Percentiles rank a stretch among this genome's conserved stretches.
Conservation (phyloP, 2,113 vertebrate genomes). For the Aptenodytes forsteri region DNA sequence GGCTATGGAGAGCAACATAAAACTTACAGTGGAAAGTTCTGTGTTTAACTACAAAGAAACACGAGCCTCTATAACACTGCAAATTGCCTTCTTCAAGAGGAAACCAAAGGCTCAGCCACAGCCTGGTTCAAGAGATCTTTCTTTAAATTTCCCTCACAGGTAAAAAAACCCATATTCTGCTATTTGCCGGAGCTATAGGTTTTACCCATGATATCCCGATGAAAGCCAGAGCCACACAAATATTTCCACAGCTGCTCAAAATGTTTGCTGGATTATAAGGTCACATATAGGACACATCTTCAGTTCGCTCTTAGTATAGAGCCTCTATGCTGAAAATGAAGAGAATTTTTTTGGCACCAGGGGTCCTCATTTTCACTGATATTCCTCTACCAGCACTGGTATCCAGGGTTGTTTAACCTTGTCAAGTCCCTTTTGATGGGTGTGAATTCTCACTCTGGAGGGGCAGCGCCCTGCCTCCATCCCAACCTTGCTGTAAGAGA, state of each 20-base stretch:
- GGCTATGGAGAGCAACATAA: not conserved
- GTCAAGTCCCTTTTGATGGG: not conserved
- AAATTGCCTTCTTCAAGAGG: not conserved
- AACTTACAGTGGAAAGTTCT: not conserved
- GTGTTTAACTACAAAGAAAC: not conserved
- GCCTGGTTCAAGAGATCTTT: not conserved
- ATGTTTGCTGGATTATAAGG: not conserved
- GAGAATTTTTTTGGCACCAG: not conserved
- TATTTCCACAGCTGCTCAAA: constrained; percentile 24
- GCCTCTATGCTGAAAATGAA: not conserved
- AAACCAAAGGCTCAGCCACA: constrained; percentile 5
- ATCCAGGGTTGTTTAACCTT: not conserved
- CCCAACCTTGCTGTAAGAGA: not conserved
- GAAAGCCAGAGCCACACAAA: constrained; percentile 13
- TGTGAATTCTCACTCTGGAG: not conserved
- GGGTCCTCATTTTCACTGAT: not conserved
- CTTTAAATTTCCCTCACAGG: not conserved
- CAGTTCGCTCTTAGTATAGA: not conserved
- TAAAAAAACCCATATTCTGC: not conserved
- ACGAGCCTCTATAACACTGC: not conserved
- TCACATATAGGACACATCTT: not conserved
- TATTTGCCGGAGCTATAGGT: not conserved
- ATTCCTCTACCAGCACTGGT: not conserved
- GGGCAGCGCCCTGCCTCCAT: not conserved
- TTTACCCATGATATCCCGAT: not conserved